A percentile compares a stretch with the other conserved stretches of the same genome.
Evolutionary conservation across 2,113 vertebrate genomes (phyloP).

Genomic region (Donacobius atricapilla): DNA sequence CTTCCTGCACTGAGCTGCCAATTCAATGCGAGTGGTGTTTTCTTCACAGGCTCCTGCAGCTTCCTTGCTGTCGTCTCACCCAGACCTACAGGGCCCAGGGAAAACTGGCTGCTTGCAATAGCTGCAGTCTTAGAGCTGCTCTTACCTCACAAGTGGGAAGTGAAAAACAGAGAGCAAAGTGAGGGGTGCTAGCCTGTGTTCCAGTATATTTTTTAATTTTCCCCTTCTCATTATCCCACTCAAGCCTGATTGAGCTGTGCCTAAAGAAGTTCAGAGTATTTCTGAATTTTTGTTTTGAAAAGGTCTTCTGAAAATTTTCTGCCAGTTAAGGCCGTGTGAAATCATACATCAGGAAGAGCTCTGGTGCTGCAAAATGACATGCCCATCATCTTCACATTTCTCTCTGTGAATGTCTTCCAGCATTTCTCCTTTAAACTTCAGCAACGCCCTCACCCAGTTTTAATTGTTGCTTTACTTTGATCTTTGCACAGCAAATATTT

Average conservation of each 20-base stretch:
- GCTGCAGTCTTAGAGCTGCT: not conserved
- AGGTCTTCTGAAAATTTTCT: not conserved
- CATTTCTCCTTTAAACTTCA: not conserved
- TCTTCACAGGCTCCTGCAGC: not conserved
- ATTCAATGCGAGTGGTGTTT: not conserved
- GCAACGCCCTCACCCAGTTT: not conserved
- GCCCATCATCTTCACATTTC: not conserved
- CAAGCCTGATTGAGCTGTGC: not conserved
- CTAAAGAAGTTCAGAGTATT: not conserved
- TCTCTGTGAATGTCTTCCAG: not conserved
- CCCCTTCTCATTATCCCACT: not conserved
- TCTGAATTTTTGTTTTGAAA: not conserved
- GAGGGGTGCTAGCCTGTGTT: not conserved
- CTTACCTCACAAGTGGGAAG: not conserved
- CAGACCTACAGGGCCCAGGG: not conserved
- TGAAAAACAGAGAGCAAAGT: not conserved
- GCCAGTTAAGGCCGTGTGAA: not conserved
- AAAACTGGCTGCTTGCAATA: not conserved
- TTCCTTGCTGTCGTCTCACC: not conserved
- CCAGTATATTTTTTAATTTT: not conserved
- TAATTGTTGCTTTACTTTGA: slow-evolving; percentile 11
- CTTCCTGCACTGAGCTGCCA: not conserved
- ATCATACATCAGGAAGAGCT: not conserved
- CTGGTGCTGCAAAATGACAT: not conserved
- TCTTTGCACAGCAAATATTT: slow-evolving; percentile 11